Base-by-base conservation (phyloP, 92 coral and sea anemone genomes). In the Plumapathes pennacea region DNA sequence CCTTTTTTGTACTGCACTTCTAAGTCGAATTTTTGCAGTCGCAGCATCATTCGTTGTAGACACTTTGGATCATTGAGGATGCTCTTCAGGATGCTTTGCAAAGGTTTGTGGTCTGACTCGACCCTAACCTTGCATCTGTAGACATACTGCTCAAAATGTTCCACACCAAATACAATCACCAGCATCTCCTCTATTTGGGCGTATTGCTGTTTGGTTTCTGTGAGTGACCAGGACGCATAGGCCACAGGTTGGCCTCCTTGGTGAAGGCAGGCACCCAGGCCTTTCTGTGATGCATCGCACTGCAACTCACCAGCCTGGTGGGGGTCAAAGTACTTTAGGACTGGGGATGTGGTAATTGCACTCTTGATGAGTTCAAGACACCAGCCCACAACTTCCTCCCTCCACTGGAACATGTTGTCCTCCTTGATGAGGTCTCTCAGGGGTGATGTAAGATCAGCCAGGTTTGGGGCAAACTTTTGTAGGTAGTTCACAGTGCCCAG, bases 51-150 rank as follows among this genome's bases (percentile, higher is more conserved):
- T 22, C 72, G 46, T 69, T 63, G 70, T 19, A 64, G 68, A 22
- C 64, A 41, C 28, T 79, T 63, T 0, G 81, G 81, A 12, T 64
- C 87, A 28, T 46, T 67, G 41, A 59, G 39, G 45, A 59, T 32
- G 37, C 76, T 77, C 46, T 71, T 63, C 42, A 78, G 54, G 7
- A 70, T 70, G 14, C 40, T 39, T n/a, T 68, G 55, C 26, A 78
- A 39, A 15, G 79, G 79, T 28, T 70, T 62, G 40, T 79, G 70
- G 36, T 78, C 85, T 32, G 73, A 62, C 61, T 79, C 80, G 7
- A 80, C 81, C 53, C 27, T 62, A 25, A 79, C 43, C 53, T 32
- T 71, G 50, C 55, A 51, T 24, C 71, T 76, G 65, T 80, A 72
- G 14, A 69, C 52, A 54, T 72, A 80, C 30, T 50, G 47, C 46